Conservation (phyloP, 23 tunicate genomes). For the Botrylloides violaceus region DNA sequence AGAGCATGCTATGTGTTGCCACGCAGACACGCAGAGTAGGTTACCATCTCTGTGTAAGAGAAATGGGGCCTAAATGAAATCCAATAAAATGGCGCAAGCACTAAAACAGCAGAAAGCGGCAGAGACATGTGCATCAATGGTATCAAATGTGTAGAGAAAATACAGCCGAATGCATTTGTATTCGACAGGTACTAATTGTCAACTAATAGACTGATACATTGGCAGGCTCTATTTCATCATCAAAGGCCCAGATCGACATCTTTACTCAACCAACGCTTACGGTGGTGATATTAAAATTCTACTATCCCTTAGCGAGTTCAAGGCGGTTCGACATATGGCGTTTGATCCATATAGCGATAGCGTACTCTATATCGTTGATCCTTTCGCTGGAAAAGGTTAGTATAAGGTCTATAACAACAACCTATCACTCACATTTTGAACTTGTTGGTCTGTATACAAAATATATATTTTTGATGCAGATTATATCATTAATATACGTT, state of each 20-base stretch:
- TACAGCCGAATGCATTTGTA: too few species aligned
- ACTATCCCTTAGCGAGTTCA: background rate
- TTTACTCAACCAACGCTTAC: constrained; percentile 2
- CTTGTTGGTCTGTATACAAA: background rate
- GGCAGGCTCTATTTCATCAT: constrained; percentile 10
- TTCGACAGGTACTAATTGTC: too few species aligned
- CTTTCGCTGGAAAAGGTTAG: background rate
- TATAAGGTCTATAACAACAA: background rate
- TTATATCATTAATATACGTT: background rate
- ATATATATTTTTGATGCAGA: background rate
- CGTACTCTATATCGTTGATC: background rate
- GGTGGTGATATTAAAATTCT: background rate
- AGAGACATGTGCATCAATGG: too few species aligned
- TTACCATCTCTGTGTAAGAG: too few species aligned
- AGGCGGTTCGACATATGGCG: background rate
- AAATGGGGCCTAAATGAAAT: too few species aligned
- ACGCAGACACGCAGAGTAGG: too few species aligned
- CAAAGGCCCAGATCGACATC: background rate
- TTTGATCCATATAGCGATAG: constrained; percentile 13
- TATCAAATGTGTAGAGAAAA: too few species aligned
- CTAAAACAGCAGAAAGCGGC: too few species aligned
- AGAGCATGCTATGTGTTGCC: too few species aligned
- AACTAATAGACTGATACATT: too few species aligned
- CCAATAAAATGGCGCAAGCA: too few species aligned
- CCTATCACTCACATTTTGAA: background rate